phyloP scores from a whole-genome alignment of 2,797 vertebrate species.

The Mionectes olivaceus region DNA sequence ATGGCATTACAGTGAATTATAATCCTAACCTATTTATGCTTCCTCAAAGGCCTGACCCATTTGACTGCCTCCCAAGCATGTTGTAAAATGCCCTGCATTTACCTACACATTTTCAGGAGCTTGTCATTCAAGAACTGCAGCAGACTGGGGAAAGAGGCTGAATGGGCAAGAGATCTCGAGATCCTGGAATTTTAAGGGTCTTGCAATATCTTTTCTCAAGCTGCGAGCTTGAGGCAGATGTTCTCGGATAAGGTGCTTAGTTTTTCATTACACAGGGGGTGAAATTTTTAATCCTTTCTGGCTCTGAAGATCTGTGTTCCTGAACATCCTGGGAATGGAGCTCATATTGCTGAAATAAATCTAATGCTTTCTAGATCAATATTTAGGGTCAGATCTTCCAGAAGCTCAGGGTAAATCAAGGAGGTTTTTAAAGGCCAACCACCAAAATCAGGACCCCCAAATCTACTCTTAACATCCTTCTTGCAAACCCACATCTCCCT shows the following conservation, averaged over 20 bases:
- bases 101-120: slow-evolving; percentile 20
- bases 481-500: not conserved
- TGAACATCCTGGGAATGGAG: not conserved
- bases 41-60: slow-evolving; percentile 41
- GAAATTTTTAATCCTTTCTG: slow-evolving; percentile 35
- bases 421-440: not conserved
- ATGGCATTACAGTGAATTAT: slow-evolving; percentile 63
- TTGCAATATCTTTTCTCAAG: not conserved
- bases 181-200: not conserved
- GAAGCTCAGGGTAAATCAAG: not conserved
- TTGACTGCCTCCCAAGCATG: slow-evolving; percentile 25
- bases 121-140: not conserved
- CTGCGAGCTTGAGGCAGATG: not conserved
- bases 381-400: not conserved
- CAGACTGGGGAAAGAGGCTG: not conserved
- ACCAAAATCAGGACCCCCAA: not conserved
- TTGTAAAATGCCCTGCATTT: slow-evolving; percentile 40
- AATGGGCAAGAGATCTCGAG: not conserved
- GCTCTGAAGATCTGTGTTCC: slow-evolving; percentile 9
- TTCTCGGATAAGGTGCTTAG: not conserved
- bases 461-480: not conserved
- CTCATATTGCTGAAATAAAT: slow-evolving; percentile 19
- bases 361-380: not conserved
- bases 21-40: slow-evolving; percentile 46
- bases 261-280: not conserved